A percentile compares a stretch with the other conserved stretches of the same genome.
Evolutionary conservation across 2,113 vertebrate genomes (phyloP).

Genomic region (Petaurus breviceps): DNA sequence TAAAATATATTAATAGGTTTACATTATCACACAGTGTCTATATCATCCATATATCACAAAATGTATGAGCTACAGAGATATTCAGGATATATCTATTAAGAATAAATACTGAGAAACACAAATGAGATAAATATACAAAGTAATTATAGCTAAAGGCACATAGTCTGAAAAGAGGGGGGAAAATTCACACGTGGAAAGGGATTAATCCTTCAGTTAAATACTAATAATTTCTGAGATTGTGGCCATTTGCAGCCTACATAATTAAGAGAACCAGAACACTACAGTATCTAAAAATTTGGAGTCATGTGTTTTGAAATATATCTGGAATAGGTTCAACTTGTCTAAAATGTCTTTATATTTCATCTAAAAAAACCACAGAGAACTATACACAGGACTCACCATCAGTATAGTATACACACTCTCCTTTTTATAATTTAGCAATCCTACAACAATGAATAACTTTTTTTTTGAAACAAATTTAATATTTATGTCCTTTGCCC

Average conservation of each 20-base stretch:
- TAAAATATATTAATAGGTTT: constrained; percentile 73
- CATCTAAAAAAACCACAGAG: constrained; percentile 23
- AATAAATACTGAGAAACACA: constrained; percentile 45
- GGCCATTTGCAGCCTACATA: not conserved
- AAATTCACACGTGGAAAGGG: not conserved
- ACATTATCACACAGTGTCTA: constrained; percentile 60
- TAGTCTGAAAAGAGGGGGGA: not conserved
- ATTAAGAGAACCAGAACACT: not conserved
- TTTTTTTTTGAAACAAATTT: not conserved
- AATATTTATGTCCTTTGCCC: constrained; percentile 12
- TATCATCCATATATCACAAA: constrained; percentile 72
- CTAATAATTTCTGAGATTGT: constrained; percentile 14
- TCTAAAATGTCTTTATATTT: not conserved
- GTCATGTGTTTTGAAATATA: constrained; percentile 31
- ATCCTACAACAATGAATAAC: constrained; percentile 8
- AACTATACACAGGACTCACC: not conserved
- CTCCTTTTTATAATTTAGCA: constrained; percentile 15
- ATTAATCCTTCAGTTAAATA: not conserved
- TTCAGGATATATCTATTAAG: constrained; percentile 40
- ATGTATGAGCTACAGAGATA: constrained; percentile 61
- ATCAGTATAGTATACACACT: not conserved
- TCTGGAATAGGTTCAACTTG: not conserved
- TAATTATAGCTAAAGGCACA: constrained; percentile 24
- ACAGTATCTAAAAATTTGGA: constrained; percentile 21
- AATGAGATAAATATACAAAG: constrained; percentile 35